A percentile compares a stretch with the other conserved stretches of the same genome.
Conservation (phyloP, 2,797 vertebrate species). For the Myotis myotis region DNA sequence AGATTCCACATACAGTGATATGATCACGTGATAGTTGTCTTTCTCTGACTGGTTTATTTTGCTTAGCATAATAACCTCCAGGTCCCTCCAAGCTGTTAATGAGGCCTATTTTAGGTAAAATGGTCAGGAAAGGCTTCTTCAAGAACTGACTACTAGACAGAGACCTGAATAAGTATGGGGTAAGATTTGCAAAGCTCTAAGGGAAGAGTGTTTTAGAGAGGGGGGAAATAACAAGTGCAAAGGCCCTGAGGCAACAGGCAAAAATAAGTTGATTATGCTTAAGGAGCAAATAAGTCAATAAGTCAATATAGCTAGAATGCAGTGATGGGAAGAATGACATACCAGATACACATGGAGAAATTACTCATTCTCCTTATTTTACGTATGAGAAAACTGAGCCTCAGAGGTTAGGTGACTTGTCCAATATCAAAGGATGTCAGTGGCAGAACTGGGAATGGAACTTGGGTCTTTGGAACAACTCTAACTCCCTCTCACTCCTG, state of each 20-base stretch:
- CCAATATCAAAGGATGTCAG: background rate
- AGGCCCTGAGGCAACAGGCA: background rate
- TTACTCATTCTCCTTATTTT: background rate
- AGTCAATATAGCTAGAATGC: background rate
- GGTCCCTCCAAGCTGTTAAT: background rate
- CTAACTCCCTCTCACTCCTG: background rate
- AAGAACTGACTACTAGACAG: background rate
- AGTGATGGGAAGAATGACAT: background rate
- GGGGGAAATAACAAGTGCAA: background rate
- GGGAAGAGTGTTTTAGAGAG: background rate
- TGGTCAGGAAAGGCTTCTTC: background rate
- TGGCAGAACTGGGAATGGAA: background rate
- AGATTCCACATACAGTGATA: background rate
- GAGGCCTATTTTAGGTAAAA: slow-evolving; percentile 14
- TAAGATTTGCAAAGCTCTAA: slow-evolving; percentile 15
- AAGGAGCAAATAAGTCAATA: background rate
- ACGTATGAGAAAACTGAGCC: background rate
- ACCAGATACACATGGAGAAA: background rate
- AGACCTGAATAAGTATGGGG: background rate
- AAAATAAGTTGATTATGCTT: background rate
- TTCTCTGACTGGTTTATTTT: background rate
- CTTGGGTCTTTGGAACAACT: background rate
- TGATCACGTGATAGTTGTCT: background rate
- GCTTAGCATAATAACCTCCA: background rate
- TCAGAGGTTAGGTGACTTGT: background rate